Percentiles rank a stretch among this genome's conserved stretches.
These are phyloP conservation scores for Mohoua ochrocephala DNA, from an alignment of 2,113 vertebrate species.

Conservation along the genomic window DNA sequence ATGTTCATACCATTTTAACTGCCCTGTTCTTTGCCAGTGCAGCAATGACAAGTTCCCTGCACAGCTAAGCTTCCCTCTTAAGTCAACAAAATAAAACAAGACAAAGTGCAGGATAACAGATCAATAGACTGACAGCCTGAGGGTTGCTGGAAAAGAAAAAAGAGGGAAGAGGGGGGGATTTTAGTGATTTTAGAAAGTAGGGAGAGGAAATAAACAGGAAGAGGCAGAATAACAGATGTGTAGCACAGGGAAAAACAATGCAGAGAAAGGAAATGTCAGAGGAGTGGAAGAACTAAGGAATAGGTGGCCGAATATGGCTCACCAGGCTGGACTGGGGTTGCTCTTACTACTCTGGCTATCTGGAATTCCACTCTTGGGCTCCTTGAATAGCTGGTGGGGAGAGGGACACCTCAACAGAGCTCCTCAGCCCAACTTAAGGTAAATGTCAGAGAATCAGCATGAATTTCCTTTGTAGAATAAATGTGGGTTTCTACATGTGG, in stretches of 20 bases:
- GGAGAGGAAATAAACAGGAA: background rate
- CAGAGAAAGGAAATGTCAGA: background rate
- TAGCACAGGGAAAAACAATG: background rate
- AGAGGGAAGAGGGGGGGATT: background rate
- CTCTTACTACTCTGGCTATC: background rate
- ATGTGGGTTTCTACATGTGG: background rate
- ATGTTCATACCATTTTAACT: background rate
- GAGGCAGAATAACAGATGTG: background rate
- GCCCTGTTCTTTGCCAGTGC: background rate
- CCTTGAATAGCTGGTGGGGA: background rate
- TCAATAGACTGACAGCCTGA: background rate
- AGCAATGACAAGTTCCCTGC: background rate
- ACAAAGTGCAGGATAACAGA: background rate
- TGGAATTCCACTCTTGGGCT: background rate
- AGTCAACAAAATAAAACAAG: background rate
- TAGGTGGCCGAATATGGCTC: background rate
- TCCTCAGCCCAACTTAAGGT: background rate
- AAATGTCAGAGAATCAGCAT: background rate
- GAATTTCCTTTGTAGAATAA: background rate
- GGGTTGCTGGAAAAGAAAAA: background rate
- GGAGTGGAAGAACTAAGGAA: background rate
- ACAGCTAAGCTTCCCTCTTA: background rate
- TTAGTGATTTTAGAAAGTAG: background rate
- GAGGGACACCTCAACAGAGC: fast-evolving
- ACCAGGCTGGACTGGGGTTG: background rate